Evolutionary conservation across 2,113 vertebrate species (phyloP), one percentile per base, ranked within the genome.

Genomic region (Pontoporia blainvillei): DNA sequence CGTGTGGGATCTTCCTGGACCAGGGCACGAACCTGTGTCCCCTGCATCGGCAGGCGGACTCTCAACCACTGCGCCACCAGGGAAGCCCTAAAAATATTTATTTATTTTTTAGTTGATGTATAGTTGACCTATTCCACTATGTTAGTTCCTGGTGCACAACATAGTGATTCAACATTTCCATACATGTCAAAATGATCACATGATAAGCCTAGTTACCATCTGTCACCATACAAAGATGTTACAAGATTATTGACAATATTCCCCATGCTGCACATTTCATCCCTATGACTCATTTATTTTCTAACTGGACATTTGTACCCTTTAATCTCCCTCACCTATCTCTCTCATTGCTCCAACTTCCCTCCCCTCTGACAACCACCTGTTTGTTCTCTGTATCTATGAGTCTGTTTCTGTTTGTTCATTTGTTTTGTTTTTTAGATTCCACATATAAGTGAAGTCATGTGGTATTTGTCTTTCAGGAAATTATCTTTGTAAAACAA

Each of bases 401-500:
- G 49, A 79, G 34, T 57, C 4, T 27, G 52, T 57, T 36, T 54
- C 76, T 57, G 6, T 57, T 54, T 79, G 34, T 54, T 36, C 49
- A 79, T 79, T 36, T 27, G 59, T 78, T 79, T 36, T 4, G 31
- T 78, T 57, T 79, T 79, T 79, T 23, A 57, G 34, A 57, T 36
- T 25, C 52, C n/a, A 79, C n/a, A 36, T 27, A 36, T 54, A 57
- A 23, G 52, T 79, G 52, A 79, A 79, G 52, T 79, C 76, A 36
- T 79, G 52, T 54, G 49, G 49, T 36, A 79, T 27, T 79, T 57
- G n/a, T 39, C 76, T 79, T 79, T 57, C n/a, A 57, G 75, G 17
- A 75, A 78, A 34, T 87, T 85, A 72, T 71, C 52, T 84, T 34
- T 84, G 7, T 23, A 82, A 90, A 90, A 62, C 10, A 76, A 84